These are phyloP conservation scores for Erinaceus europaeus DNA, from an alignment of 2,113 vertebrate species.

Conservation along the genomic window DNA sequence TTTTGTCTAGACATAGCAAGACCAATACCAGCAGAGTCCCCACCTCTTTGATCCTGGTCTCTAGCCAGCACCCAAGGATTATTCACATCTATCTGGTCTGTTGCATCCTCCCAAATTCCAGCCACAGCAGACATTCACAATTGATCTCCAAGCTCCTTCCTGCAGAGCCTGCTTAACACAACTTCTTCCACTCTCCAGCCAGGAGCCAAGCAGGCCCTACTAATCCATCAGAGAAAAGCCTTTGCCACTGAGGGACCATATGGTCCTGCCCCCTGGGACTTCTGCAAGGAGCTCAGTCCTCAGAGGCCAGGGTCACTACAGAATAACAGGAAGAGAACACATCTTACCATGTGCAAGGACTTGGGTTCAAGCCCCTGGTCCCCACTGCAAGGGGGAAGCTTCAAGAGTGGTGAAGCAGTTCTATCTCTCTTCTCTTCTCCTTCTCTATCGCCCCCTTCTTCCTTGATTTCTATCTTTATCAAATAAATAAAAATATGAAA, in stretches of 20 bases:
- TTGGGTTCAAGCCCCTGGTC: no score
- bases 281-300: background rate
- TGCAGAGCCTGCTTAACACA: background rate
- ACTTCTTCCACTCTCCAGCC: background rate
- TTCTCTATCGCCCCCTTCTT: no score
- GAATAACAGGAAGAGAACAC: no score
- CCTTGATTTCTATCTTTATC: no score
- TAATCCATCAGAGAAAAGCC: background rate
- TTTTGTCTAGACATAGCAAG: background rate
- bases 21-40: background rate
- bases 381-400: no score
- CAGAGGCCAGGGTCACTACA: background rate
- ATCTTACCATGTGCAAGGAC: no score
- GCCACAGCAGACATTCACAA: constrained; percentile 22
- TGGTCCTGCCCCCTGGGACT: background rate
- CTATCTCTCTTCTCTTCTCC: no score
- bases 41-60: background rate
- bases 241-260: background rate
- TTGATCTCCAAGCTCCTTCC: constrained; percentile 5
- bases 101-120: background rate
- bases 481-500: no score
- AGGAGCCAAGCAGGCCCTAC: background rate
- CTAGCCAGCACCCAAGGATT: background rate
- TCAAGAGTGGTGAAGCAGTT: no score
- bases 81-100: background rate